Evolutionary conservation across 1,140 invertebrate genomes (phyloP).

Genomic region (Saccostrea echinata): DNA sequence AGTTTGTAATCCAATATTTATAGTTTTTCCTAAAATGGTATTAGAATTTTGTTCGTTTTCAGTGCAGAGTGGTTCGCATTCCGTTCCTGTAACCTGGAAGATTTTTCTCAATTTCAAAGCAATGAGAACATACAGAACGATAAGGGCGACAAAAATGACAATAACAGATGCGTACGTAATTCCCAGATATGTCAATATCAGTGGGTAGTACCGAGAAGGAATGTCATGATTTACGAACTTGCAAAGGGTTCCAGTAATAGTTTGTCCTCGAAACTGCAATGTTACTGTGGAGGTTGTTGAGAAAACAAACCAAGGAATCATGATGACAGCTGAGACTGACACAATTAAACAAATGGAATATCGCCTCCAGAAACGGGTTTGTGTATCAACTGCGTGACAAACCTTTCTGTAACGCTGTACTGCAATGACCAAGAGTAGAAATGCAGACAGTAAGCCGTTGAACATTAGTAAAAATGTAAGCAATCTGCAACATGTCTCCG

Average conservation of each 20-base stretch:
- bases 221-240: not conserved
- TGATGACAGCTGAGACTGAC: not conserved
- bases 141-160: not conserved
- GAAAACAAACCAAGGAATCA: not conserved
- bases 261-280: not conserved
- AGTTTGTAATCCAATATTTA: not conserved
- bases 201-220: not conserved
- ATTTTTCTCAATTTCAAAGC: not conserved
- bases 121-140: conserved; percentile 5
- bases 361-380: not conserved
- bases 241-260: conserved; percentile 6
- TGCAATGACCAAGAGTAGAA: not conserved
- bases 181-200: not conserved
- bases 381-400: not conserved
- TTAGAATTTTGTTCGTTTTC: not conserved
- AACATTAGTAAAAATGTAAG: not conserved
- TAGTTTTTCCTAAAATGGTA: not conserved
- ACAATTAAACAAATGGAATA: not conserved
- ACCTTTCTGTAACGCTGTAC: not conserved
- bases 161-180: not conserved
- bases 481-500: not conserved
- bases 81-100: not conserved
- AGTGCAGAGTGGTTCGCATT: not conserved
- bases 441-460: not conserved
- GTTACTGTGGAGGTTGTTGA: not conserved